Evolutionary conservation across 2,888 invertebrate genomes (phyloP), one percentile per base, ranked within the genome.

Genomic region (Melipona bicolor): DNA sequence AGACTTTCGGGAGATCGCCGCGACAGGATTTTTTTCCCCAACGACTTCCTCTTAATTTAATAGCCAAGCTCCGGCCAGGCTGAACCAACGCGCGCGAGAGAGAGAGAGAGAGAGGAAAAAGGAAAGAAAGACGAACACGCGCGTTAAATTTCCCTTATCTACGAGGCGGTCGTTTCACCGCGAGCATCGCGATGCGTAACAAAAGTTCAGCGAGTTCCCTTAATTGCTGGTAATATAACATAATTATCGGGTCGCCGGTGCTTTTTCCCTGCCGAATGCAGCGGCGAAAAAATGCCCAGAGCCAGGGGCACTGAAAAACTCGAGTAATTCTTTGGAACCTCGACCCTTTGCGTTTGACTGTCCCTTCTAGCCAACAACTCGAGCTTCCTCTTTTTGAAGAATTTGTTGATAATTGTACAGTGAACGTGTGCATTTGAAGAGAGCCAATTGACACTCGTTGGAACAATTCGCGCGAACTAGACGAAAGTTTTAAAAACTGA

Each of bases 221-320:
- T 72, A 84, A 84, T 84, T 72, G 79, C 79, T 54, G 79, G 70
- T 65, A 83, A 83, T 76, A 76, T 72, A 76, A 83, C 79, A 72
- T 75, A 84, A 85, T 84, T 85, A 85, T 70, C 79, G 75, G 64
- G 84, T 70, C 69, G 65, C 77, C 70, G 72, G 69, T 74, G 24
- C 65, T 76, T 24, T 24, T 59, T 32, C 68, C 36, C 17, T 27
- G 72, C 59, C 74, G 79, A 84, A 76, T 65, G 69, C 54, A 72
- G 59, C 69, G 72, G 74, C 43, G 11, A 9, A 9, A 2, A 84
- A 77, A 75, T 64, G 84, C 71, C 81, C 24, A 6, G 24, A 24
- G 43, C 13, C 43, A 50, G 54, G 15, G 11, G 32, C 11, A 11
- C 27, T 19, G n/a, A n/a, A n/a, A n/a, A 43, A 43, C 43, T 43